These are phyloP conservation scores for Myiotriccus ornatus DNA, from an alignment of 2,797 vertebrate genomes.

Conservation along the genomic window DNA sequence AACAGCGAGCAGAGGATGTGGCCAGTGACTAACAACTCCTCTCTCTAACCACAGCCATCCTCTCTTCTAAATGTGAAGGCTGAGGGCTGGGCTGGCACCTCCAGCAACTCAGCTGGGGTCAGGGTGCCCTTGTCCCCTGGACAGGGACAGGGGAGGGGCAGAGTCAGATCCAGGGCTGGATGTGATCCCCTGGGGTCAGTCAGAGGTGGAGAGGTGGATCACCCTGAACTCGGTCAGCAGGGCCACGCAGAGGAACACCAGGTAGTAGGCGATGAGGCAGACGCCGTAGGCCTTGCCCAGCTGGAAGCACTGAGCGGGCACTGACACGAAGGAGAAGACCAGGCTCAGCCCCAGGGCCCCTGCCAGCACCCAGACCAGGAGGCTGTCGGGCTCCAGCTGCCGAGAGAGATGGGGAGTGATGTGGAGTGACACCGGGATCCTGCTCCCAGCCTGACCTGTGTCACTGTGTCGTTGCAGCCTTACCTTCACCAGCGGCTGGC, in stretches of 20 bases:
- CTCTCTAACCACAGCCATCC: background rate
- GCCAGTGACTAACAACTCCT: background rate
- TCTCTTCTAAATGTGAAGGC: rapidly evolving
- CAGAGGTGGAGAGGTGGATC: slow-evolving; percentile 66
- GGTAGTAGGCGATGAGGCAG: slow-evolving; percentile 87
- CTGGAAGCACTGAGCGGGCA: slow-evolving; percentile 87
- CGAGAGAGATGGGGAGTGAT: rapidly evolving
- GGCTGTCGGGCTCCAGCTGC: slow-evolving; percentile 86
- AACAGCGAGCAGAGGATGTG: rapidly evolving
- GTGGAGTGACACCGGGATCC: rapidly evolving
- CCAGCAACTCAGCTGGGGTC: background rate
- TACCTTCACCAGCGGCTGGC: slow-evolving; percentile 80
- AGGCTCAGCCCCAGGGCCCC: slow-evolving; percentile 89
- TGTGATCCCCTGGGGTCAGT: background rate
- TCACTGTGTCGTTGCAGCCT: rapidly evolving
- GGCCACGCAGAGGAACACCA: slow-evolving; percentile 84
- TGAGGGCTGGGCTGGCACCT: background rate
- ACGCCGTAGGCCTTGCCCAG: slow-evolving; percentile 79
- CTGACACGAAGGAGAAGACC: slow-evolving; percentile 85
- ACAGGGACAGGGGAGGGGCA: background rate
- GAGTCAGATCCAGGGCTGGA: background rate
- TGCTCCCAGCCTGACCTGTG: background rate
- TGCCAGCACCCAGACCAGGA: slow-evolving; percentile 89
- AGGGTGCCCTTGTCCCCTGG: background rate
- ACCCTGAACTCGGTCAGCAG: slow-evolving; percentile 89